Base-by-base conservation (phyloP, 2,113 vertebrate genomes). In the Peromyscus leucopus region DNA sequence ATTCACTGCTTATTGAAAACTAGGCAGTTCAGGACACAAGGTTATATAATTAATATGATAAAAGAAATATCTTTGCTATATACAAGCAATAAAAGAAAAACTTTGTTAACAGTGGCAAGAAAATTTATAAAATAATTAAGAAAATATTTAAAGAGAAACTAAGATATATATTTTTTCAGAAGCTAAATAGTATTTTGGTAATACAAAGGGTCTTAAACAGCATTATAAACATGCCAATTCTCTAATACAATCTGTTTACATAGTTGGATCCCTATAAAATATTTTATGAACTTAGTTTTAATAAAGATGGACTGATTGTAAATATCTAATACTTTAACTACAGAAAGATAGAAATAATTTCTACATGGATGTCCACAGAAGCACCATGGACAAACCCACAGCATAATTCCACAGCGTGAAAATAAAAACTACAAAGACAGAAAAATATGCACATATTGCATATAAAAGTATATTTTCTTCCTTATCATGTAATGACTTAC, bases 141-240 rank as follows among this genome's bases (percentile, higher is more conserved):
- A 89, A 95, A 61, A 75, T 39, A 10, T 36, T 72, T 36, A 65
- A 61, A 90, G 61, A 26, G 71, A 95, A 84, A 71, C 78, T 57
- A 93, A 87, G 71, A 71, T 91, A 31, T 39, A 17, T 61, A 69
- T 69, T 91, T 91, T 93, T 93, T 1, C 8, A 85, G 88, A 92
- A 61, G 74, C 42, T 63, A 63, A 79, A 28, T 48, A 63, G n/a
- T 42, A 12, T 75, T 75, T 31, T 4, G n/a, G 22, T 57, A 26
- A 90, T 69, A 75, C 75, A 87, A 69, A 67, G 15, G 36, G 24
- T 82, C 46, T 91, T 72, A 48, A 51, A 72, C 55, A 79, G 39
- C 16, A 61, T 89, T 8, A 84, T 65, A 91, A 94, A 75, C 5
- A 51, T 90, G 42, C n/a, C 26, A 24, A 0, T 57, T 91, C n/a